Base-by-base conservation (phyloP, 53 echinoderm and acorn worm genomes). In the Henricia sp. region DNA sequence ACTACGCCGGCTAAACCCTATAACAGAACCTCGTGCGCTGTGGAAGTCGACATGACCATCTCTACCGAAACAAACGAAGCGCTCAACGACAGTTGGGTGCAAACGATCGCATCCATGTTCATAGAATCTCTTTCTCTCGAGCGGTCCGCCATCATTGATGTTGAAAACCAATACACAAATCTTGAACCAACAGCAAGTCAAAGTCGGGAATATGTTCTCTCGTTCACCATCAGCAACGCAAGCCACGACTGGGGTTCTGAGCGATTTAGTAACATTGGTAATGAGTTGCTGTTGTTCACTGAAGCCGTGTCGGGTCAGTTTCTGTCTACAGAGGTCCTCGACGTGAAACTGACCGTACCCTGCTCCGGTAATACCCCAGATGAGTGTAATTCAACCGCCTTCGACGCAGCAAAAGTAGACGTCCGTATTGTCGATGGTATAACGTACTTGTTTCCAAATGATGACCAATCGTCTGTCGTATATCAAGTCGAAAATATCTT, bases 401-500 rank as follows among this genome's bases (percentile, higher is more conserved):
- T 76, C 14, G 76, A 76, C 26, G 56, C 59, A 8, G 26, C 24
- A 11, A 41, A 57, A 27, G 59, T 76, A 4, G 33, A 29, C 44
- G 23, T 76, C 43, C 40, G 59, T 30, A 59, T 76, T 14, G 29
- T 40, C 59, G 76, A 58, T 2, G 76, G 76, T 28, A 36, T 28
- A 14, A 55, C 55, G 40, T 76, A 58, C 42, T 27, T 76, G 13
- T 58, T 58, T 59, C 76, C 37, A n/a, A 68, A 57, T 19, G 76
- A 58, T 3, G 62, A 60, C 62, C 14, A n/a, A n/a, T 24, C 55
- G 27, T 59, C 59, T 13, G 26, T 41, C 6, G 4, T 76, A 20
- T 57, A 76, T 30, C 59, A 20, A 11, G 57, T 59, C 3, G 59
- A 76, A 14, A 26, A 28, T 30, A 21, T 76, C 28, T 40, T 76